A percentile compares a stretch with the other conserved stretches of the same genome.
Evolutionary conservation across 1,140 invertebrate species (phyloP).

Genomic region (Agrilus planipennis): DNA sequence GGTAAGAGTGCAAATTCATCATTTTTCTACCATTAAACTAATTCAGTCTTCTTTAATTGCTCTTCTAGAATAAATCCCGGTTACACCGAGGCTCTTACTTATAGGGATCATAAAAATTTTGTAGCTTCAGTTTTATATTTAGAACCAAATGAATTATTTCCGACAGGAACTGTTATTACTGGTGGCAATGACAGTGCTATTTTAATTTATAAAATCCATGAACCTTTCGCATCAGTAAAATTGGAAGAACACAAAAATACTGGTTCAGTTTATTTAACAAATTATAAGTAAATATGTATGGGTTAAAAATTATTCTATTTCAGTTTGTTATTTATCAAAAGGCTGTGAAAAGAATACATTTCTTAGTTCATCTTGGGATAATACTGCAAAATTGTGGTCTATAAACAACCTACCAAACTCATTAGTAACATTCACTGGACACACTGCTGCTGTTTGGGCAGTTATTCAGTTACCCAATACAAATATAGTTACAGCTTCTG

Average conservation of each 20-base stretch:
- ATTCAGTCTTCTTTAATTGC: conserved; percentile 8
- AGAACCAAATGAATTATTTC: conserved; percentile 51
- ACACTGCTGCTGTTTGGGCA: conserved; percentile 83
- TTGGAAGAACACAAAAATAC: conserved; percentile 72
- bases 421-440: conserved; percentile 54
- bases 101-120: conserved; percentile 76
- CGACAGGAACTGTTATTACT: conserved; percentile 70
- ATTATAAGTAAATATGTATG: neutral
- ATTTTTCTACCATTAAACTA: conserved; percentile 8
- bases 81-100: conserved; percentile 47
- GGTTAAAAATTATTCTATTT: conserved; percentile 10
- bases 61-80: conserved; percentile 20
- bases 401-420: conserved; percentile 36
- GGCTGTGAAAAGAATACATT: conserved; percentile 43
- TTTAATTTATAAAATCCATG: conserved; percentile 53
- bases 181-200: conserved; percentile 83
- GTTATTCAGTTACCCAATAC: conserved; percentile 50
- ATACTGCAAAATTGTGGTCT: conserved; percentile 71
- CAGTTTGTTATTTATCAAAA: conserved; percentile 53
- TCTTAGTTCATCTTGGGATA: conserved; percentile 66
- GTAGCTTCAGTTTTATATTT: conserved; percentile 68
- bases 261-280: conserved; percentile 32
- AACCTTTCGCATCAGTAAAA: conserved; percentile 52
- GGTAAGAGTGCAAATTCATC: conserved; percentile 41
- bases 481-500: conserved; percentile 70